A percentile compares a stretch with the other conserved stretches of the same genome.
Conservation (phyloP, 2,888 invertebrate species). For the Leuctra nigra region DNA sequence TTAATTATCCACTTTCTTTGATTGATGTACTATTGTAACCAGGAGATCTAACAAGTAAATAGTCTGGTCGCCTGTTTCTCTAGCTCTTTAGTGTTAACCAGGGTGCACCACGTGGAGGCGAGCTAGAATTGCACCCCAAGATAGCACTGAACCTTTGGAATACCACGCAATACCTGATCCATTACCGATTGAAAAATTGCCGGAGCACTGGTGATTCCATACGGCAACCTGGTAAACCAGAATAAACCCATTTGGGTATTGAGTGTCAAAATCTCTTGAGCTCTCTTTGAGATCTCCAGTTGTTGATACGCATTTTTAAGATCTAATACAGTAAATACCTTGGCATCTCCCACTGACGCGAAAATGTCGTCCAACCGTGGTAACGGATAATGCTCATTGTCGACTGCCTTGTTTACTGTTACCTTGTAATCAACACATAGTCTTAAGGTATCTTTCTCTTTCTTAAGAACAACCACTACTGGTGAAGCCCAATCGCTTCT, state of each 20-base stretch:
- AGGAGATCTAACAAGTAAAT: too few species aligned
- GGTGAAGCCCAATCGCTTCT: too few species aligned
- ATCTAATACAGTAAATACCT: not conserved
- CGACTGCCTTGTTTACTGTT: too few species aligned
- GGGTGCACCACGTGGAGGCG: too few species aligned
- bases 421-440: too few species aligned
- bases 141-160: conserved; percentile 21
- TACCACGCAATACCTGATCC: conserved; percentile 24
- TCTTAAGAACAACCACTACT: too few species aligned
- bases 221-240: not conserved
- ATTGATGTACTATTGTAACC: too few species aligned
- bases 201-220: conserved; percentile 28
- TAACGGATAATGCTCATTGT: conserved; percentile 27
- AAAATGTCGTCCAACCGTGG: not conserved
- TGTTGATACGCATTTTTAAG: not conserved
- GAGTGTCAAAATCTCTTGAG: not conserved
- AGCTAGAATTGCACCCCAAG: too few species aligned
- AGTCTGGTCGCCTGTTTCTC: too few species aligned
- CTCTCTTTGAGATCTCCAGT: not conserved
- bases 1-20: too few species aligned
- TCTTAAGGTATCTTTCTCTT: too few species aligned
- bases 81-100: too few species aligned
- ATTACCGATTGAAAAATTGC: conserved; percentile 31
- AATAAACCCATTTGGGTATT: not conserved
- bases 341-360: not conserved